Evolutionary conservation across 2,797 vertebrate species (phyloP), one percentile per base, ranked within the genome.

Genomic region (Myripristis murdjan): DNA sequence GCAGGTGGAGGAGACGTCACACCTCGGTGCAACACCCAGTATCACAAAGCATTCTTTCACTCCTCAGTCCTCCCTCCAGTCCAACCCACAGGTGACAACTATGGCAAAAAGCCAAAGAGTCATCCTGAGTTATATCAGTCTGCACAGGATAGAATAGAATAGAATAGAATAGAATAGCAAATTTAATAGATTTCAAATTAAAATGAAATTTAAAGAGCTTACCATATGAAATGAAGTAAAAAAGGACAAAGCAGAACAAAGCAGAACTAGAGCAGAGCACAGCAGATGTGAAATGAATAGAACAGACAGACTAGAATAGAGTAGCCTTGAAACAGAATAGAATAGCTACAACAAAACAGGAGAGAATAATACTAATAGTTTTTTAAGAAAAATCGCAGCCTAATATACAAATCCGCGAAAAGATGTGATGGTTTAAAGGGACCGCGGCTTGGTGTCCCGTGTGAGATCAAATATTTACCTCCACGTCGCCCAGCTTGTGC

Each of bases 1-100:
- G 47, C 47, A 39, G 22, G 63, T 46, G 33, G 18, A 39, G 0
- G n/a, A 59, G 55, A 75, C 1, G 9, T 77, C 75, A 76, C 81
- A 80, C 64, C 51, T 47, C 43, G 22, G 55, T 72, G 64, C n/a
- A 43, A 63, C 68, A 51, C n/a, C 22, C 23, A 22, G 33, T 31
- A 6, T 59, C 57, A 67, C 71, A 83, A 51, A 73, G 64, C 59
- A 28, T 69, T 62, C 56, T 75, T 71, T 89, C 59, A 72, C 37
- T n/a, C 55, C 18, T 6, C 28, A 31, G 5, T 5, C 7, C 28
- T 31, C 28, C 2, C 6, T 31, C 7, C 7, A 6, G 5, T 31
- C 7, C 7, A 31, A 9, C 4, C 6, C 20, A 44, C 51, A 44
- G 24, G 47, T 33, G 49, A 23, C 64, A 55, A 8, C 23, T n/a